Evolutionary conservation across 2,113 vertebrate species (phyloP), one percentile per base, ranked within the genome.

Genomic region (Corythaixoides concolor): DNA sequence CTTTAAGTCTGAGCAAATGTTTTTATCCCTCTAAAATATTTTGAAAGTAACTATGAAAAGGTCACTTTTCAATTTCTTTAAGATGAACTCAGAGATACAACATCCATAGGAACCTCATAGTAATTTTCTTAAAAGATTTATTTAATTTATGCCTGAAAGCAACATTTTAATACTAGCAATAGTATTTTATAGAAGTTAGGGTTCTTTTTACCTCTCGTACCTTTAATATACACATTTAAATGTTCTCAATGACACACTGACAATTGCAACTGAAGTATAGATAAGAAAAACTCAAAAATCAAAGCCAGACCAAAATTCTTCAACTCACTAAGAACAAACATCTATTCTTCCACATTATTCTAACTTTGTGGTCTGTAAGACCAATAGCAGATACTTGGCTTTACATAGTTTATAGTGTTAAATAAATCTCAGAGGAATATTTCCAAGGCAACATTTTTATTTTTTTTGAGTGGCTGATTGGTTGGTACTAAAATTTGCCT

Each of bases 101-200:
- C 28, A 85, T 74, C 47, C 84, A 72, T 15, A 78, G 24, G 47
- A 77, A 50, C 23, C 37, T 93, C 80, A 92, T 33, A 80, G 11
- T 69, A 83, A 95, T 93, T 88, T 95, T 94, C 79, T 93, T 76
- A 52, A 67, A 88, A 86, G 55, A 89, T 80, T 87, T 77, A 76
- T 88, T 95, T 92, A 8, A 59, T 87, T 96, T 95, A 76, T 76
- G 39, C 72, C 91, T 84, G 63, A 95, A 93, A 97, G 93, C 55
- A 86, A 49, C 8, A 60, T 76, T 89, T 73, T 59, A 96, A 89
- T 49, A 90, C 47, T 75, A 93, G 58, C 5, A 50, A 73, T 39
- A 39, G 47, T 85, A 47, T 8, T 68, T 35, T 37, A 64, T 15
- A 63, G 56, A 90, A 89, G 72, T 60, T 66, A 60, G 53, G 5